Percentiles rank a stretch among this genome's conserved stretches.
phyloP scores from a whole-genome alignment of 2,888 invertebrate species.

The Heliconius charithonia region DNA sequence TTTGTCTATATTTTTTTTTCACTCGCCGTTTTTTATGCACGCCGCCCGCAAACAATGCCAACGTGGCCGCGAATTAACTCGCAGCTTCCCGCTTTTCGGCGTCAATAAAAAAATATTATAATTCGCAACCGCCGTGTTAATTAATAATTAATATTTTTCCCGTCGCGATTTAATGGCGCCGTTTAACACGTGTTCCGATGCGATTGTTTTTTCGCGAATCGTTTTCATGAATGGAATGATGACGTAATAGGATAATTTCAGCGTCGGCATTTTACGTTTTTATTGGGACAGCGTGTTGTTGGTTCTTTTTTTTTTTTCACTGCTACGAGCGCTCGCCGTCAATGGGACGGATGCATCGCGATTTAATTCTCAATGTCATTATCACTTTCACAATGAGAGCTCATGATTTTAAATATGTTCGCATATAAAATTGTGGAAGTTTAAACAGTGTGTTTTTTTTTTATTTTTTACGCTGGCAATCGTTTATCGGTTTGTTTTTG shows the following conservation, averaged over 20 bases:
- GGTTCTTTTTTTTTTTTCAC: slow-evolving; percentile 63
- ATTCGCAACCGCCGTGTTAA: slow-evolving; percentile 76
- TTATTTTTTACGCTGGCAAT: slow-evolving; percentile 27
- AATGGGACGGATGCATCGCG: slow-evolving; percentile 78
- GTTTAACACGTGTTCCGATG: slow-evolving; percentile 79
- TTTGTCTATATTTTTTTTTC: slow-evolving; percentile 73
- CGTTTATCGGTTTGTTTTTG: slow-evolving; percentile 14
- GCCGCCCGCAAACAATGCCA: slow-evolving; percentile 82
- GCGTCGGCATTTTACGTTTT: slow-evolving; percentile 81
- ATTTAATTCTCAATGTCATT: slow-evolving; percentile 84
- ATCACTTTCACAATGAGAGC: slow-evolving; percentile 80
- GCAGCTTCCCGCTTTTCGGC: slow-evolving; percentile 79
- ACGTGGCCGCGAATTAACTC: slow-evolving; percentile 81
- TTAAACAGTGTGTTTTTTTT: slow-evolving; percentile 44
- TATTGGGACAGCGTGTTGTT: slow-evolving; percentile 76
- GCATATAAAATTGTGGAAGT: slow-evolving; percentile 48
- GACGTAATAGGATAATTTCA: slow-evolving; percentile 84
- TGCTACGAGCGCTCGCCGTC: slow-evolving; percentile 70
- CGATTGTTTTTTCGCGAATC: slow-evolving; percentile 74
- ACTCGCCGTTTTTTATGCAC: slow-evolving; percentile 73
- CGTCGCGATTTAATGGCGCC: slow-evolving; percentile 74
- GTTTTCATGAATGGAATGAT: slow-evolving; percentile 82
- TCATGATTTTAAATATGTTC: slow-evolving; percentile 57
- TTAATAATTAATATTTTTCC: slow-evolving; percentile 84
- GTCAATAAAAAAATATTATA: slow-evolving; percentile 82